A percentile compares a stretch with the other conserved stretches of the same genome.
Conservation (phyloP, 2,888 invertebrate species). For the Epinotia ramella region DNA sequence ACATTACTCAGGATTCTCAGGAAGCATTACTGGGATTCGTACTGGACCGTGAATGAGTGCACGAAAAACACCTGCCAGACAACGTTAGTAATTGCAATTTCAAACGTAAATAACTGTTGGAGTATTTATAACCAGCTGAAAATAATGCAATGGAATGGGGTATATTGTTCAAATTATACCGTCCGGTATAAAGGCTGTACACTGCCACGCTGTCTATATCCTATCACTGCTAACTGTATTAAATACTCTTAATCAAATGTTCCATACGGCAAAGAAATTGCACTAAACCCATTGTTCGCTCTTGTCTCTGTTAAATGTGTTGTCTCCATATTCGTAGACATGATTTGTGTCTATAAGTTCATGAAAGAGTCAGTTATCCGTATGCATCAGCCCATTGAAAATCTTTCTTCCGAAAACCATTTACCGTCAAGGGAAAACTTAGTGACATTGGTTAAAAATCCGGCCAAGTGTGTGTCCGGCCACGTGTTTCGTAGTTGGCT, state of each 20-base stretch:
- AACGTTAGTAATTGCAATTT: conserved; percentile 2
- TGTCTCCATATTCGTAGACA: neutral
- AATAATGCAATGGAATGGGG: neutral
- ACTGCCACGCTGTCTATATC: neutral
- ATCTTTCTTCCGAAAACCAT: neutral
- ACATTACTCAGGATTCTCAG: conserved; percentile 20
- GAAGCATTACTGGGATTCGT: conserved; percentile 16
- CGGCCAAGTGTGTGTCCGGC: too few species aligned
- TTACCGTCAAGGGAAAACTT: neutral
- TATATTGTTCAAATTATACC: neutral
- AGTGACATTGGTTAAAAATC: too few species aligned
- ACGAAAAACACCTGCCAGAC: neutral
- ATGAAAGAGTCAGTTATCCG: neutral
- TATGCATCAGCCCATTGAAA: neutral
- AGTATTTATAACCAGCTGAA: neutral
- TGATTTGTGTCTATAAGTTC: neutral
- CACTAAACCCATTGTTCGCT: conserved; percentile 4
- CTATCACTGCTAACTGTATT: neutral
- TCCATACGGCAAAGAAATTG: neutral
- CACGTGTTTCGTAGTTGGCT: too few species aligned
- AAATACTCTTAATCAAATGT: neutral
- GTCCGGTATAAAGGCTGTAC: conserved; percentile 2
- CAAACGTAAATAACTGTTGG: neutral
- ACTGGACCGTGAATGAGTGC: conserved; percentile 33
- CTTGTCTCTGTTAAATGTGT: conserved; percentile 8